Base-by-base conservation (phyloP, 2,888 invertebrate species). In the Agrotis puta region DNA sequence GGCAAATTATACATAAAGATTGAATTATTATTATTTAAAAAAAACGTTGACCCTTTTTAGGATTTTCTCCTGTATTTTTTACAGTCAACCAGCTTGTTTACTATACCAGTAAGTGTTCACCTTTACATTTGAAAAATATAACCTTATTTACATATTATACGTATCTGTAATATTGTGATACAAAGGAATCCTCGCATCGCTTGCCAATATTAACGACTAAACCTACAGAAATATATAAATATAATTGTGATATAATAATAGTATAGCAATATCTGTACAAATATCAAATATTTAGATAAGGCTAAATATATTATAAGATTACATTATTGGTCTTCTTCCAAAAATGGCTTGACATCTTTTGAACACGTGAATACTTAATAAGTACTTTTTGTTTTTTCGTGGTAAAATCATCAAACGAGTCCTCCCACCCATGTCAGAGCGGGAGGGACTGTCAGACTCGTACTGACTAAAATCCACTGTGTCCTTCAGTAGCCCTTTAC, bases 191-290 rank as follows among this genome's bases (percentile, higher is more conserved):
- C 16, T 57, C 79, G 61, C 61, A 61, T 64, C 45, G 61, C 33
- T 76, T 64, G 20, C 24, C 51, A 78, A 43, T 78, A 72, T 72
- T 64, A 64, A 71, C 61, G 72, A 78, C 18, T 22, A 7, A 27
- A 0, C 20, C 5, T 62, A 77, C 20, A 45, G 5, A 48, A 16
- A 70, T 63, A n/a, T n/a, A n/a, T n/a, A n/a, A n/a, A n/a, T n/a
- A n/a, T n/a, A n/a, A n/a, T n/a, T n/a, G n/a, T n/a, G n/a, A n/a
- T n/a, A n/a, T n/a, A n/a, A n/a, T n/a, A n/a, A n/a, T n/a, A n/a
- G n/a, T n/a, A n/a, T n/a, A n/a, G n/a, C n/a, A n/a, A n/a, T 14
- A 39, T 53, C 27, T 2, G 39, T 51, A 48, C 47, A 39, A 48
- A 67, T 51, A 3, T 59, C 13, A 27, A 70, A 51, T 58, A 58